phyloP scores from a whole-genome alignment of 2,797 vertebrate genomes.

The Potorous gilbertii region DNA sequence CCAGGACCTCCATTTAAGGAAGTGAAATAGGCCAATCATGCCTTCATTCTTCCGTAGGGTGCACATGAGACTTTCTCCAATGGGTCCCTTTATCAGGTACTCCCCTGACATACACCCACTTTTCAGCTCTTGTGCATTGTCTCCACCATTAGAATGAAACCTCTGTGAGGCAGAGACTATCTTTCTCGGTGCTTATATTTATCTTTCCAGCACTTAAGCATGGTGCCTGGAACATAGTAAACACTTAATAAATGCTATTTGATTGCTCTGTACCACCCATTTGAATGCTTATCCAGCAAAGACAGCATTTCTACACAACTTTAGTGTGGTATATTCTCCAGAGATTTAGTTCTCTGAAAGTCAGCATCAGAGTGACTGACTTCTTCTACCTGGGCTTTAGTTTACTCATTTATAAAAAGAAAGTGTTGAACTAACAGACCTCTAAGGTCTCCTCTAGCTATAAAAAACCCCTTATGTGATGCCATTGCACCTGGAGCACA shows the following conservation, averaged over 20 bases:
- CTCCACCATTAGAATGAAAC: not conserved
- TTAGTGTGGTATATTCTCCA: not conserved
- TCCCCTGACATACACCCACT: not conserved
- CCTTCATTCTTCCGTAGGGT: not conserved
- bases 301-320: not conserved
- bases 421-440: not conserved
- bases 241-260: not conserved
- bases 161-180: not conserved
- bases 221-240: not conserved
- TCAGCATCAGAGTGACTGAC: not conserved
- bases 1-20: not conserved
- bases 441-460: not conserved
- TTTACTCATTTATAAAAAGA: not conserved
- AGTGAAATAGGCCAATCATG: not conserved
- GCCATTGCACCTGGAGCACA: not conserved
- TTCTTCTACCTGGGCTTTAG: not conserved
- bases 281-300: not conserved
- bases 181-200: too few species aligned
- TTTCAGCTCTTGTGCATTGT: not conserved
- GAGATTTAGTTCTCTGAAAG: not conserved
- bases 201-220: too few species aligned
- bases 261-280: not conserved
- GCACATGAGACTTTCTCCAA: not conserved
- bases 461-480: not conserved
- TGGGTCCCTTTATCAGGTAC: too few species aligned